These are phyloP conservation scores for Epizoanthus ramosus DNA, from an alignment of 92 coral and sea anemone species.

Conservation along the genomic window DNA sequence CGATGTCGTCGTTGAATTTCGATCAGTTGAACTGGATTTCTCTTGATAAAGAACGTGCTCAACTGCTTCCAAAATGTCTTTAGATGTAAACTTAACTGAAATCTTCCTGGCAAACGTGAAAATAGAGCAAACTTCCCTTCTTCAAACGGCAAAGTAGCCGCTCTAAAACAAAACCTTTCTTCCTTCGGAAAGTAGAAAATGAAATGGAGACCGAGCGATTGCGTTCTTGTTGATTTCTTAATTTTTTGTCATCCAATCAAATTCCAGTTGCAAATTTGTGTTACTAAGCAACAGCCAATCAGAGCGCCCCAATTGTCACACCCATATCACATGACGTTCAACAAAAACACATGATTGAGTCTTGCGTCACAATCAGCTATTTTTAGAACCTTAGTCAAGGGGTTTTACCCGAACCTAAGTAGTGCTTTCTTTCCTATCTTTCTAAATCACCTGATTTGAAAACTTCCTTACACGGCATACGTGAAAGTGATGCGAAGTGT, in stretches of 20 bases:
- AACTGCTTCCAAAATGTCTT: constrained; percentile 4
- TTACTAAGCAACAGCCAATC: constrained; percentile 86
- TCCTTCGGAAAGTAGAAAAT: constrained; percentile 14
- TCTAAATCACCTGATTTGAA: background rate
- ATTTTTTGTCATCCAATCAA: constrained; percentile 53
- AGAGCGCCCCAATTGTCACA: constrained; percentile 57
- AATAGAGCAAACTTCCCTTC: constrained; percentile 11
- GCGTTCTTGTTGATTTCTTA: constrained; percentile 34
- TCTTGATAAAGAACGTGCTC: background rate
- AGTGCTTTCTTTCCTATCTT: constrained; percentile 16
- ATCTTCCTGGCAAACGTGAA: background rate
- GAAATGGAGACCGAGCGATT: background rate
- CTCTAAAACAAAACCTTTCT: background rate
- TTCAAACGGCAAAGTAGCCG: constrained; percentile 6
- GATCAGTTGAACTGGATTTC: background rate
- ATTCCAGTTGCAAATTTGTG: constrained; percentile 21
- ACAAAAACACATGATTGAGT: constrained; percentile 41
- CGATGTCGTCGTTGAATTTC: constrained; percentile 20
- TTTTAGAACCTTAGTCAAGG: constrained; percentile 17
- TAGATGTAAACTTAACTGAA: background rate
- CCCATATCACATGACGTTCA: constrained; percentile 61
- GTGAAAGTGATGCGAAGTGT: background rate
- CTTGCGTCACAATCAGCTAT: constrained; percentile 34
- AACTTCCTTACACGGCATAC: background rate
- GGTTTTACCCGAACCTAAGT: constrained; percentile 40